phyloP scores from a whole-genome alignment of 1,140 invertebrate species.

The Grapholita molesta region DNA sequence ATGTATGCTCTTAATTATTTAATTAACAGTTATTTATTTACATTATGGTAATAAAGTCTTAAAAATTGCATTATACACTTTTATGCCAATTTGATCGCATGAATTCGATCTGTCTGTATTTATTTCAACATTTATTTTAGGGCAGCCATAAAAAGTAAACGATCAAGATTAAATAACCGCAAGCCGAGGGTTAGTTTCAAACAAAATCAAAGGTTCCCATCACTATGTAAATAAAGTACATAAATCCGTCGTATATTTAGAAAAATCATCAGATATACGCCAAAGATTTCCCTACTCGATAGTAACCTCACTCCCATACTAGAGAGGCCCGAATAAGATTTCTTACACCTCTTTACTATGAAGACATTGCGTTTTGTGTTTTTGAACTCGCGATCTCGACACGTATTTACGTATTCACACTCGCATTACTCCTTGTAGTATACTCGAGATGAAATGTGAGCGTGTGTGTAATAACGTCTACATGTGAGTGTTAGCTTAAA shows the following conservation, averaged over 20 bases:
- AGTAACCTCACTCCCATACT: constrained; percentile 56
- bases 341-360: constrained; percentile 64
- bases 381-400: constrained; percentile 72
- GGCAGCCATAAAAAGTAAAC: not conserved
- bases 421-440: constrained; percentile 69
- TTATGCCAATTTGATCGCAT: not conserved
- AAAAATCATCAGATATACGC: constrained; percentile 58
- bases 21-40: too few relatives aligned
- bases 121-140: not conserved
- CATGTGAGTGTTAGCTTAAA: constrained; percentile 60
- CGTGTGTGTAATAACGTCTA: constrained; percentile 47
- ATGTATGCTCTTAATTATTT: too few relatives aligned
- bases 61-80: not conserved
- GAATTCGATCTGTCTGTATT: not conserved
- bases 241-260: constrained; percentile 36
- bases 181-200: constrained; percentile 1
- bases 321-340: constrained; percentile 61
- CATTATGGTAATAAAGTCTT: too few relatives aligned
- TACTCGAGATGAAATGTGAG: constrained; percentile 65
- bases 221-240: constrained; percentile 18
- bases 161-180: constrained; percentile 8
- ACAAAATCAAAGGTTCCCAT: constrained; percentile 17
- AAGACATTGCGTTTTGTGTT: constrained; percentile 76
- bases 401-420: constrained; percentile 76
- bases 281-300: constrained; percentile 57